Percentiles rank a stretch among this genome's conserved stretches.
Evolutionary conservation across 30 jellyfish, hydroid and myxozoan genomes (phyloP).

Genomic region (Cassiopea andromeda): DNA sequence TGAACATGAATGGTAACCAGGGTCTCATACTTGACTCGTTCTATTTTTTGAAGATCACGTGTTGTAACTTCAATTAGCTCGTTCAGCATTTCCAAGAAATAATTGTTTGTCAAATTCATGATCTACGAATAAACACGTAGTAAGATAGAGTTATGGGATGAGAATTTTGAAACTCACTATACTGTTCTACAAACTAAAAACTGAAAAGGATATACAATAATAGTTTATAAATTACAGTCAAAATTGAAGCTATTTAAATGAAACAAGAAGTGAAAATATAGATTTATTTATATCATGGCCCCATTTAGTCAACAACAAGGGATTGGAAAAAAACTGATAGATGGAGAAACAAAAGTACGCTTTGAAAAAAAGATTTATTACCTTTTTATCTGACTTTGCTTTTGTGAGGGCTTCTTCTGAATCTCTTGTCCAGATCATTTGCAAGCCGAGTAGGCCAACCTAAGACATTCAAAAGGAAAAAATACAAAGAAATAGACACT

Average conservation of each 20-base stretch:
- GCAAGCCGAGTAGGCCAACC: slow-evolving; percentile 93
- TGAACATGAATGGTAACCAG: slow-evolving; percentile 93
- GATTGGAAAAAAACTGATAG: too few species aligned
- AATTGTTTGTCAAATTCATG: slow-evolving; percentile 81
- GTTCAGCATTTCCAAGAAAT: slow-evolving; percentile 77
- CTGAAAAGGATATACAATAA: too few species aligned
- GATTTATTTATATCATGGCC: too few species aligned
- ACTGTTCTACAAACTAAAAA: too few species aligned
- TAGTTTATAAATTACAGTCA: too few species aligned
- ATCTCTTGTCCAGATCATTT: slow-evolving; percentile 93
- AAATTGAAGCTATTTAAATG: too few species aligned
- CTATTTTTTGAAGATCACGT: slow-evolving; percentile 75
- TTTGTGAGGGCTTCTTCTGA: slow-evolving; percentile 82
- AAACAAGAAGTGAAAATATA: too few species aligned
- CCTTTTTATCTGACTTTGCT: slow-evolving; percentile 89
- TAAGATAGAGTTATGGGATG: too few species aligned
- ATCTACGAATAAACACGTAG: slow-evolving; percentile 27
- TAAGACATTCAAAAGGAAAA: slow-evolving; percentile 11
- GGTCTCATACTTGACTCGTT: slow-evolving; percentile 85
- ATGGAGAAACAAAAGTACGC: too few species aligned
- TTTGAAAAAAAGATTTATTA: too few species aligned
- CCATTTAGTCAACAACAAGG: too few species aligned
- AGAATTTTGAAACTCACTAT: too few species aligned
- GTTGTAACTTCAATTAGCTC: slow-evolving; percentile 89
- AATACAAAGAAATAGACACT: not conserved